Conservation (phyloP, 2,888 invertebrate species). For the Drosophila helvetica region DNA sequence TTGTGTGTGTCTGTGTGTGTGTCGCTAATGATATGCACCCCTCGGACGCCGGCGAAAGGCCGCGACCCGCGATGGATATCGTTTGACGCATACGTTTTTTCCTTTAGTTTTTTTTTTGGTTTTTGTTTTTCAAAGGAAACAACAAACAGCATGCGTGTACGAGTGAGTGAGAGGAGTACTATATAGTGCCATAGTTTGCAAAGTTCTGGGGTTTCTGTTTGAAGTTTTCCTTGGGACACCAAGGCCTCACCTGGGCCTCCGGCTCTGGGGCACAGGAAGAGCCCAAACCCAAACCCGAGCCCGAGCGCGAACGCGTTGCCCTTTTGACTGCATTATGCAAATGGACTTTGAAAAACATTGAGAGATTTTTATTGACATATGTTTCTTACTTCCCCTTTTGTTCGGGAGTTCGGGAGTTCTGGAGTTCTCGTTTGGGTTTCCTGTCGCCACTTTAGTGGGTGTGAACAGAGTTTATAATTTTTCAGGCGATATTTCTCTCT, state of each 20-base stretch:
- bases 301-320: constrained; percentile 61
- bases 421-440: constrained; percentile 26
- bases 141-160: constrained; percentile 67
- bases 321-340: constrained; percentile 82
- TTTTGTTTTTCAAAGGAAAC: constrained; percentile 62
- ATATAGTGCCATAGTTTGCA: constrained; percentile 43
- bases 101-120: constrained; percentile 16
- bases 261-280: constrained; percentile 50
- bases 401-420: constrained; percentile 31
- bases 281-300: constrained; percentile 32
- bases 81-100: constrained; percentile 59
- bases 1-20: constrained; percentile 25
- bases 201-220: constrained; percentile 38
- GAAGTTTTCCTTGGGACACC: constrained; percentile 37
- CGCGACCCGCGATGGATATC: constrained; percentile 53
- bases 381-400: constrained; percentile 57
- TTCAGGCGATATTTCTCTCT: constrained; percentile 12
- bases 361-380: constrained; percentile 78
- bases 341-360: constrained; percentile 56
- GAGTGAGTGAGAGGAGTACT: constrained; percentile 14
- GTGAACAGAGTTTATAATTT: constrained; percentile 68
- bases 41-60: constrained; percentile 43
- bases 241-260: constrained; percentile 64
- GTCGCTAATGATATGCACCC: constrained; percentile 82
- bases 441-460: constrained; percentile 64